Evolutionary conservation across 2,888 invertebrate genomes (phyloP).

Genomic region (Crocallis elinguaria): DNA sequence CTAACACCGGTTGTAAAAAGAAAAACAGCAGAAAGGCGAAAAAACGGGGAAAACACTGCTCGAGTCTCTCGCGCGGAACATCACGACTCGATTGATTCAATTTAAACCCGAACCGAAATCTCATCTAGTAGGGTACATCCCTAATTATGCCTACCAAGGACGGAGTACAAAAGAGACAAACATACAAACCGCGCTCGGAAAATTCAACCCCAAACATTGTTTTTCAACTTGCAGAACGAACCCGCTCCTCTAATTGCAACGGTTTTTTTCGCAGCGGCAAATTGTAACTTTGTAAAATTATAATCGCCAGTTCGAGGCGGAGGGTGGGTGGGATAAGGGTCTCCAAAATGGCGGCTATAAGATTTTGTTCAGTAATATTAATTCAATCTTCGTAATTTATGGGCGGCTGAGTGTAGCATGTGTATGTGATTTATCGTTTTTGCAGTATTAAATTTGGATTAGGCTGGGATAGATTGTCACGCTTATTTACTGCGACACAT

Average conservation of each 20-base stretch:
- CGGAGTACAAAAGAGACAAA: slow-evolving; percentile 71
- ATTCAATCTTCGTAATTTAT: slow-evolving; percentile 85
- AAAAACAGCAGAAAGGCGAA: slow-evolving; percentile 48
- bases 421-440: slow-evolving; percentile 78
- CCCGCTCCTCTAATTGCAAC: slow-evolving; percentile 18
- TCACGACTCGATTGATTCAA: slow-evolving; percentile 81
- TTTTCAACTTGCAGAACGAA: slow-evolving; percentile 35
- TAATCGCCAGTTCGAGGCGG: slow-evolving; percentile 80
- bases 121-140: slow-evolving; percentile 74
- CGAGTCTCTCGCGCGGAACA: slow-evolving; percentile 70
- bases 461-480: slow-evolving; percentile 25
- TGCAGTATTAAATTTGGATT: slow-evolving; percentile 62
- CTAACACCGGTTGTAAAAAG: slow-evolving; percentile 26
- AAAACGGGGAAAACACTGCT: slow-evolving; percentile 42
- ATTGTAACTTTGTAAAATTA: slow-evolving; percentile 62
- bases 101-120: slow-evolving; percentile 78
- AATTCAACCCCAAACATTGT: slow-evolving; percentile 34
- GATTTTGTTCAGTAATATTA: slow-evolving; percentile 82
- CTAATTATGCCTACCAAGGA: slow-evolving; percentile 81
- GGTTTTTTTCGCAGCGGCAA: slow-evolving; percentile 33
- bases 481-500: slow-evolving; percentile 7
- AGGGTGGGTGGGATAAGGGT: slow-evolving; percentile 72
- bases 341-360: slow-evolving; percentile 80
- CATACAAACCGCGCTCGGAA: slow-evolving; percentile 43
- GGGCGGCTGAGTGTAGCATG: slow-evolving; percentile 66